phyloP scores from a whole-genome alignment of 2,888 invertebrate species.

The Eristalis intricaria region DNA sequence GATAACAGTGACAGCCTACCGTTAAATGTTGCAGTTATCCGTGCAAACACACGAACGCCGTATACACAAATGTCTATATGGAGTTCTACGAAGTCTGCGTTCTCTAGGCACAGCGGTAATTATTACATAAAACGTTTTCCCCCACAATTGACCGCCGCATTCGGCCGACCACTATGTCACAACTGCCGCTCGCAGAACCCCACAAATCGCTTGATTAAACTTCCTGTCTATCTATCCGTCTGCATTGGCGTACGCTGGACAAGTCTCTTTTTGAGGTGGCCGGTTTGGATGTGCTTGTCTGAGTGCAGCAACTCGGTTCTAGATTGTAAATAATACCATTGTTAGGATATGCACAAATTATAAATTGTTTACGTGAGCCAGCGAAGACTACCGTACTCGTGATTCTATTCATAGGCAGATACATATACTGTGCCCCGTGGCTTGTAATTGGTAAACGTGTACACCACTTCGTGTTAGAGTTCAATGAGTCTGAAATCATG shows the following conservation, averaged over 20 bases:
- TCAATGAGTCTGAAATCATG: constrained; percentile 36
- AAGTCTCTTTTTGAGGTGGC: constrained; percentile 39
- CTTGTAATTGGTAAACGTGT: constrained; percentile 20
- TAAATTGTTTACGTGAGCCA: constrained; percentile 51
- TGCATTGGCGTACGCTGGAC: constrained; percentile 30
- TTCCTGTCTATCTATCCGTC: constrained; percentile 68
- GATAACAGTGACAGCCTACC: constrained; percentile 27
- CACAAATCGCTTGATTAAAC: constrained; percentile 67
- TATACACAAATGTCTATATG: background rate
- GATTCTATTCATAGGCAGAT: constrained; percentile 20
- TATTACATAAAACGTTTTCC: constrained; percentile 65
- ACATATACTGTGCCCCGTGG: constrained; percentile 18
- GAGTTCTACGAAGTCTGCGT: constrained; percentile 27
- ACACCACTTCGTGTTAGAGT: constrained; percentile 33
- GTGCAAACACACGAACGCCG: background rate
- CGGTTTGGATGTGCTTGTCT: background rate
- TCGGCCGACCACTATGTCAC: constrained; percentile 12
- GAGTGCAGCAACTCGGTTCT: constrained; percentile 32
- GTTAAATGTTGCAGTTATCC: constrained; percentile 17
- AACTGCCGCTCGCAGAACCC: constrained; percentile 52
- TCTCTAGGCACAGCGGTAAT: constrained; percentile 54
- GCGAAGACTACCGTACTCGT: constrained; percentile 11
- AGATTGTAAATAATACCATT: constrained; percentile 58
- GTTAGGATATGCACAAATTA: constrained; percentile 59
- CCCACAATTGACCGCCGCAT: constrained; percentile 39